phyloP scores from a whole-genome alignment of 1,140 invertebrate genomes.

The Bombus pyrosoma region DNA sequence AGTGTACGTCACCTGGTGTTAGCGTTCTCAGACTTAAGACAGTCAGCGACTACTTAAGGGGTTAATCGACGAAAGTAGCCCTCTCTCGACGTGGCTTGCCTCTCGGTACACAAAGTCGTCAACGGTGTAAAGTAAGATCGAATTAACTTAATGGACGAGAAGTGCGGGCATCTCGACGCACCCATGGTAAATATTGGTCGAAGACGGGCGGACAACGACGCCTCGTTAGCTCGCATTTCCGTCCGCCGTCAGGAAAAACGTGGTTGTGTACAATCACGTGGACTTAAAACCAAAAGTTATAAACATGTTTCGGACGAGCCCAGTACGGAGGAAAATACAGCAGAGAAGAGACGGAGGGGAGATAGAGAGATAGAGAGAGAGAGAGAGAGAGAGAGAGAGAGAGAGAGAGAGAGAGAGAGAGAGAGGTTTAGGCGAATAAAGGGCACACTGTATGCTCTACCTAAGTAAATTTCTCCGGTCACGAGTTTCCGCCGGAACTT shows the following conservation, averaged over 20 bases:
- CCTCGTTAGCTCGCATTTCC: conserved; percentile 55
- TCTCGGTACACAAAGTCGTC: conserved; percentile 26
- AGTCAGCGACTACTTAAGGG: conserved; percentile 7
- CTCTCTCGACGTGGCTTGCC: not conserved
- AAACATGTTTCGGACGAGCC: conserved; percentile 41
- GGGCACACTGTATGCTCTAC: conserved; percentile 18
- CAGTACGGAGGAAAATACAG: too few relatives aligned
- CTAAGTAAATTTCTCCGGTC: conserved; percentile 36
- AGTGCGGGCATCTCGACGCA: conserved; percentile 55
- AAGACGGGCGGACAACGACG: conserved; percentile 26
- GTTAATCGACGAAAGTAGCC: conserved; percentile 27
- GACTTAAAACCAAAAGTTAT: conserved; percentile 47
- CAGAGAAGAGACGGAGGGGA: not conserved
- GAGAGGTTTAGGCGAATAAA: not conserved
- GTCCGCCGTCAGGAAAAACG: conserved; percentile 7
- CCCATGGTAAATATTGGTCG: conserved; percentile 62
- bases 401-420: too few relatives aligned
- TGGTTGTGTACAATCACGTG: conserved; percentile 2
- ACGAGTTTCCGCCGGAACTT: conserved; percentile 54
- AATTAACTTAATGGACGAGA: conserved; percentile 66
- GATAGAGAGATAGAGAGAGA: too few relatives aligned
- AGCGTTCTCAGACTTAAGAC: not conserved
- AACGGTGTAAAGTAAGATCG: conserved; percentile 50
- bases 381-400: too few relatives aligned
- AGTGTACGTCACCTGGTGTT: not conserved